Evolutionary conservation across 2,797 vertebrate species (phyloP), one percentile per base, ranked within the genome.

Genomic region (Smutsia gigantea): DNA sequence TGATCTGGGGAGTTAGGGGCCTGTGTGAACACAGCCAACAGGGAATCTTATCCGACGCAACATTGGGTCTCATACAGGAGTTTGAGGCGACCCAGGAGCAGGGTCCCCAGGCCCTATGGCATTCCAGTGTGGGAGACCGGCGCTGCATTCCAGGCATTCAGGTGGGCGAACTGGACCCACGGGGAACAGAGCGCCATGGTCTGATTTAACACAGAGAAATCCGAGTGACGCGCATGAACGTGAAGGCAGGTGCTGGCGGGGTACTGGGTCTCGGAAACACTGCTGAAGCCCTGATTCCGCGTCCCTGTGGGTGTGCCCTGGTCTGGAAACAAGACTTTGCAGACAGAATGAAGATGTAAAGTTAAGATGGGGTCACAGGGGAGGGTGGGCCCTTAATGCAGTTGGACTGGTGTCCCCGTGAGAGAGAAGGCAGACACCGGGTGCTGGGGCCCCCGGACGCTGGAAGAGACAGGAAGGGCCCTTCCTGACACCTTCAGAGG

Each of bases 201-300:
- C n/a, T 4, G 0, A 3, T 1, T 2, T 18, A 11, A 21, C 71
- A 37, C 34, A 8, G 15, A 29, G 59, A 8, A 19, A 34, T 11
- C 53, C 34, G 42, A 17, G 18, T 29, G 2, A 1, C 1, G 0
- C 0, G 4, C 23, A 0, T 4, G 0, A 37, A 21, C 0, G 1
- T 0, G 25, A 23, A 6, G 42, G 34, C 11, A 6, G 69, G 19
- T 25, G 18, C 55, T 34, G 15, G 0, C 0, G 13, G 1, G 46
- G 42, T 14, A 57, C 23, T 4, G 21, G 23, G 59, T 25, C 9
- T 49, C 31, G 0, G 9, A 12, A 21, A 10, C 19, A 66, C 0
- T 0, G 0, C 1, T 9, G 34, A 11, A 17, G 37, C 9, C 66
- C 37, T 12, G 2, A 31, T 1, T 6, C 29, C 53, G 1, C 0